These are phyloP conservation scores for Liopterus haemorrhoidalis DNA, from an alignment of 2,888 invertebrate species.

Conservation along the genomic window DNA sequence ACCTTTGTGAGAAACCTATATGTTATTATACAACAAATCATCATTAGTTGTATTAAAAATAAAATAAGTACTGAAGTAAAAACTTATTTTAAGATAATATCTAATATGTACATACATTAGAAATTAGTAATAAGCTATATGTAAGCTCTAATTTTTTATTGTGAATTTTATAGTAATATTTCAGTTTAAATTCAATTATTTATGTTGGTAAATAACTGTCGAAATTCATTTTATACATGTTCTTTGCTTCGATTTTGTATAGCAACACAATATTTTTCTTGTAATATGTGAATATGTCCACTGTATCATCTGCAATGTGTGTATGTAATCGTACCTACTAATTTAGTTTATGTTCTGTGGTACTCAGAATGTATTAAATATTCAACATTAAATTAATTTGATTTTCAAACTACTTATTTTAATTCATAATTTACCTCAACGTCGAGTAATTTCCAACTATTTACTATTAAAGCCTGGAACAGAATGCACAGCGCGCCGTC, in stretches of 20 bases:
- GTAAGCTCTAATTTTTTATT: slow-evolving; percentile 24
- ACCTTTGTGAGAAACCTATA: slow-evolving; percentile 7
- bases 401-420: too few species aligned
- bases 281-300: too few species aligned
- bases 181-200: slow-evolving; percentile 7
- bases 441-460: too few species aligned
- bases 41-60: slow-evolving; percentile 20
- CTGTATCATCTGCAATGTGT: slow-evolving; percentile 24
- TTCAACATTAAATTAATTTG: too few species aligned
- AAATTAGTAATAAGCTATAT: slow-evolving; percentile 20
- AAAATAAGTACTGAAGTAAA: slow-evolving; percentile 23
- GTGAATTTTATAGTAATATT: slow-evolving; percentile 18
- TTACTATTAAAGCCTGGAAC: too few species aligned
- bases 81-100: slow-evolving; percentile 23
- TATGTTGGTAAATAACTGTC: not conserved
- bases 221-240: not conserved
- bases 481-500: too few species aligned
- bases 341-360: slow-evolving; percentile 25
- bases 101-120: slow-evolving; percentile 23
- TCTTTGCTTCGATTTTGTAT: too few species aligned
- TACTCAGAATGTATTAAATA: slow-evolving; percentile 22
- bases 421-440: too few species aligned
- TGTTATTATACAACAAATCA: slow-evolving; percentile 18
- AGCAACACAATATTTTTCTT: too few species aligned
- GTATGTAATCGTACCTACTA: slow-evolving; percentile 25